Evolutionary conservation across 1,140 invertebrate species (phyloP), one percentile per base, ranked within the genome.

Genomic region (Lysiphlebus fabarum): DNA sequence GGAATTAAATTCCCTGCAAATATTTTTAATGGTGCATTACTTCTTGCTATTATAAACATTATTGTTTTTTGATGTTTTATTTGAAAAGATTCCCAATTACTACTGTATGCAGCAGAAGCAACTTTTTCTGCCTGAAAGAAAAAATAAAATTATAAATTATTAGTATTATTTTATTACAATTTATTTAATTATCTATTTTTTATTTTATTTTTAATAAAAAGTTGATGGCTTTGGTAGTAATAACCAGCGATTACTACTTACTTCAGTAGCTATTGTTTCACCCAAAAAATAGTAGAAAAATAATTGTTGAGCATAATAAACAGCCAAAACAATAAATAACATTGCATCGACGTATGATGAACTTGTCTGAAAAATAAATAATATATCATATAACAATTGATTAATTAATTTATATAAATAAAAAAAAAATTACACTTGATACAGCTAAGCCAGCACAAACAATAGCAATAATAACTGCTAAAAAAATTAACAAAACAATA

Each of bases 401-500:
- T 2, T 0, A 2, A 26, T 26, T 26, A 26, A 26, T 26, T 26
- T 26, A 26, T 26, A 26, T 26, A 26, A 26, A 26, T 26, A 26
- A 26, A 26, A 26, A 26, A 40, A 37, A 12, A 56, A 14, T 49
- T 56, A 62, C 61, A 9, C 40, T 53, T 6, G 61, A 58, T 40
- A 62, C 42, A 55, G 56, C 50, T 45, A 62, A 58, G 17, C 56
- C 56, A 44, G 61, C 61, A 53, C 56, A 62, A 36, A 56, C 58
- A 55, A 62, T 58, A 11, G 61, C 61, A 36, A 62, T 53, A 12
- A 62, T 8, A 26, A 56, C 61, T 54, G 61, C 61, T 14, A 62
- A 38, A 40, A 58, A 62, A 8, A 62, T 44, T 12, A 62, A 11
- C 50, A 55, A 12, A 3, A 55, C 53, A 45, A 62, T 62, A 36